Base-by-base conservation (phyloP, 1,140 invertebrate genomes). In the Stegodyphus dumicola region DNA sequence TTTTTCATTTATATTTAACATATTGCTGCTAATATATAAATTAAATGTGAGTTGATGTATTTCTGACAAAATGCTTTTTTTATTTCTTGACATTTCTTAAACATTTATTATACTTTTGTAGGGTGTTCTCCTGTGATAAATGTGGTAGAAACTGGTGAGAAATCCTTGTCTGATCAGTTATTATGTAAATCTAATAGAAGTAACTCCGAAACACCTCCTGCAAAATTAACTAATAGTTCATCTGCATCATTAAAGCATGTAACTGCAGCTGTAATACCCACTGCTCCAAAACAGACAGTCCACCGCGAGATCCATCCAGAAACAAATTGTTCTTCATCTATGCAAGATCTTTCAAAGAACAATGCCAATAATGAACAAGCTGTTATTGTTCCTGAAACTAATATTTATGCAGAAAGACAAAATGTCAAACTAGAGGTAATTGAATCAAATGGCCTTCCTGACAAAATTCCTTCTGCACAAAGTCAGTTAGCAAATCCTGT, bases 201-300 rank as follows among this genome's bases (percentile, higher is more conserved):
- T 51, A 10, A 60, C n/a, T 64, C 74, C 7, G 2, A 64, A 49
- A 33, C 33, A 33, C 13, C 65, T 13, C 13, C 53, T 10, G 17
- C 33, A 56, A 76, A 69, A 69, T 51, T 33, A 13, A 18, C 60
- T 48, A 76, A 60, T 73, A 65, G 9, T 85, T 15, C 64, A 60
- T 10, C 49, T 64, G 52, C 53, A 33, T 15, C 49, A 48, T 33
- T 85, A n/a, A 86, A 86, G 51, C 74, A 86, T 65, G 75, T 86
- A 9, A 78, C 84, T 18, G 84, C 84, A 2, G 84, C 84, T 73
- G 84, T 86, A 10, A 86, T 86, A 64, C 84, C 84, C 18, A 86
- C 84, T 51, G 84, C 84, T 18, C 84, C 84, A 15, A 86, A 86
- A 78, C 84, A 86, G 49, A 48, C 18, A 52, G 52, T 85, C 33